Evolutionary conservation across 2,797 vertebrate species (phyloP), one percentile per base, ranked within the genome.

Genomic region (Enteromius mattozi): DNA sequence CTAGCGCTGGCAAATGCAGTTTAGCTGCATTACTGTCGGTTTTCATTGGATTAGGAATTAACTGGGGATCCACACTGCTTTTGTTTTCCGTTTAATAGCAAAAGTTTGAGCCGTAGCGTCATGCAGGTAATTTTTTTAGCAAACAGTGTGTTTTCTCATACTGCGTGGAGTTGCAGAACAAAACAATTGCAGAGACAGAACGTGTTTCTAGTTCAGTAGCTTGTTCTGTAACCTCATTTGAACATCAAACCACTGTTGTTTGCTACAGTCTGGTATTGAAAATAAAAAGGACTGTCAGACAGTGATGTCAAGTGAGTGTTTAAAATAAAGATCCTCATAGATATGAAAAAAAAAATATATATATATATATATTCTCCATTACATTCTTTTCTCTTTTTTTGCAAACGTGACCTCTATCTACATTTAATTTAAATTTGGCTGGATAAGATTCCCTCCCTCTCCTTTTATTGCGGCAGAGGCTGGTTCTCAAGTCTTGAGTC

Each of bases 401-500:
- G 71, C 59, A 71, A 88, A 87, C 68, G 33, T 85, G 84, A 87
- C 82, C 83, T 74, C 83, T 82, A 82, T 84, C 78, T 85, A 69
- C 82, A 81, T 90, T 89, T 81, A 85, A 88, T 87, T 89, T 75
- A 88, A 85, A 88, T 87, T 80, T 83, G 77, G 85, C 79, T 78
- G 69, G 87, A 85, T 78, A 86, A 81, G 79, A 88, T 89, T 88
- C 82, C 75, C 45, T 65, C 35, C 35, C 66, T 86, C 81, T 40
- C 19, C 56, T 89, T 91, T 42, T 87, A 86, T 78, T 89, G 70
- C 54, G 84, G 89, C 88, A 59, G 87, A 78, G 86, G 89, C 91
- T 90, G 89, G 87, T 87, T 89, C 92, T 91, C 89, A 88, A 86
- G 88, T 91, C 89, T 91, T 91, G 90, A 94, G 93, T 94, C 93